Conservation (phyloP, 2,797 vertebrate species). For the Acanthurus leucopareius region DNA sequence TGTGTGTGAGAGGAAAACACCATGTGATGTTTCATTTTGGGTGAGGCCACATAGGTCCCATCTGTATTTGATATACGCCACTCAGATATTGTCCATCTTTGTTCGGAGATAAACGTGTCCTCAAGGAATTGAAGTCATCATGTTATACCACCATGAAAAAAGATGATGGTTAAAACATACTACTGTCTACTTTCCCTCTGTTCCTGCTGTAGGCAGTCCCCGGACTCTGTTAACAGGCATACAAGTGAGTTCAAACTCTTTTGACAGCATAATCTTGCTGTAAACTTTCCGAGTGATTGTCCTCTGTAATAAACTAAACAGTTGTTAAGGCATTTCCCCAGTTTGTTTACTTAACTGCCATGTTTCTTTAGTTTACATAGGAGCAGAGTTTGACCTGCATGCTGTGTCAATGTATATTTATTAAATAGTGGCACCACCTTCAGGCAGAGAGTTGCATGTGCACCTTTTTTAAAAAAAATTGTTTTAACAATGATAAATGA, state of each 20-base stretch:
- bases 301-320: too few species aligned
- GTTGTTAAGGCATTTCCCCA: too few species aligned
- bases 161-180: not conserved
- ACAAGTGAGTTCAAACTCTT: too few species aligned
- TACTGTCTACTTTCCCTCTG: not conserved
- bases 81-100: slow-evolving; percentile 6
- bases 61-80: slow-evolving; percentile 42
- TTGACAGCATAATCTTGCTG: too few species aligned
- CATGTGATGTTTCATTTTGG: slow-evolving; percentile 41
- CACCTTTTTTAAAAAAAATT: slow-evolving; percentile 3
- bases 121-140: not conserved
- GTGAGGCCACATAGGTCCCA: slow-evolving; percentile 32
- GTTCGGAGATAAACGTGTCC: slow-evolving; percentile 6
- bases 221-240: too few species aligned
- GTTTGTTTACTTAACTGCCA: too few species aligned
- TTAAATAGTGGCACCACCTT: slow-evolving; percentile 56
- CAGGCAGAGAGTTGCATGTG: slow-evolving; percentile 27
- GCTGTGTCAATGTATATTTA: not conserved
- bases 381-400: not conserved
- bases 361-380: too few species aligned
- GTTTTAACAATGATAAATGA: not conserved
- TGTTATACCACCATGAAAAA: not conserved
- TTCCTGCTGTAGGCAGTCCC: not conserved
- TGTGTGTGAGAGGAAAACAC: slow-evolving; percentile 44
- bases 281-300: too few species aligned